Percentiles rank a stretch among this genome's conserved stretches.
Conservation (phyloP, 2,113 vertebrate species). For the Corydoras sp. region DNA sequence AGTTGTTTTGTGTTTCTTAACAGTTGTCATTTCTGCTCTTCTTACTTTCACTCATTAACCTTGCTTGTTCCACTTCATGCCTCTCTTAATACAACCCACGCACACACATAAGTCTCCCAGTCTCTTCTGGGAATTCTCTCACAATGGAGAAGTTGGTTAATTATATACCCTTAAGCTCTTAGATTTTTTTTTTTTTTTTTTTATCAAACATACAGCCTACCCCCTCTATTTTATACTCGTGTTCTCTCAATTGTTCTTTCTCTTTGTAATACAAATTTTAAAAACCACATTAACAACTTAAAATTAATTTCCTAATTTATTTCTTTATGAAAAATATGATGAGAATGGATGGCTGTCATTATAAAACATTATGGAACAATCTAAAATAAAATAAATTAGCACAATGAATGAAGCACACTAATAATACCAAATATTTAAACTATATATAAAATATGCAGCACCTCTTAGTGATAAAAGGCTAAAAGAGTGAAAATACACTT, state of each 20-base stretch:
- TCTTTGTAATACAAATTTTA: neutral
- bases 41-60: slow-evolving; percentile 70
- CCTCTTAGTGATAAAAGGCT: too few relatives aligned
- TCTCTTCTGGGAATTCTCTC: slow-evolving; percentile 51
- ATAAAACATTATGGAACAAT: too few relatives aligned
- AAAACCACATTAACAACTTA: slow-evolving; percentile 16
- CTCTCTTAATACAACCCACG: slow-evolving; percentile 54
- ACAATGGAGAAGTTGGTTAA: slow-evolving; percentile 51
- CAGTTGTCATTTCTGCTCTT: slow-evolving; percentile 62
- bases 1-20: slow-evolving; percentile 51
- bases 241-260: neutral
- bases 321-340: too few relatives aligned
- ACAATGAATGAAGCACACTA: too few relatives aligned
- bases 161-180: slow-evolving; percentile 42
- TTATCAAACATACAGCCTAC: slow-evolving; percentile 6
- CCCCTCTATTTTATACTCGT: slow-evolving; percentile 16
- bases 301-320: neutral
- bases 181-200: slow-evolving; percentile 29
- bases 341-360: too few relatives aligned
- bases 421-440: too few relatives aligned
- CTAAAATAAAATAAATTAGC: too few relatives aligned
- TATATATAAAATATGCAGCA: too few relatives aligned
- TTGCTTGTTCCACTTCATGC: slow-evolving; percentile 70
- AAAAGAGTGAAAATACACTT: too few relatives aligned
- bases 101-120: slow-evolving; percentile 49